A percentile compares a stretch with the other conserved stretches of the same genome.
Evolutionary conservation across 2,113 vertebrate species (phyloP).

Genomic region (Bufo bufo): DNA sequence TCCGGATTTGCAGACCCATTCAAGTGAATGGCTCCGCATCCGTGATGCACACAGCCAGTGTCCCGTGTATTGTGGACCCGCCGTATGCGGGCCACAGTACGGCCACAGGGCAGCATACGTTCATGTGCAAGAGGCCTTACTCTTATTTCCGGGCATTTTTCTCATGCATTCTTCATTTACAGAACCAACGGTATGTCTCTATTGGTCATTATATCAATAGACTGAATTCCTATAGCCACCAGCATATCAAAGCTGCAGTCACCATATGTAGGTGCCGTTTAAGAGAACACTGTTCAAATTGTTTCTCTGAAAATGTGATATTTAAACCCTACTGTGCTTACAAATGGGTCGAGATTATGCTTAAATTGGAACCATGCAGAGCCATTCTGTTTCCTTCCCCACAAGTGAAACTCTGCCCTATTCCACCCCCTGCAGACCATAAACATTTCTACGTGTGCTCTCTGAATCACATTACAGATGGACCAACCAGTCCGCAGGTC

Average conservation of each 20-base stretch:
- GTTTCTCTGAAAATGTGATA: constrained; percentile 18
- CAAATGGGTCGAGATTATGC: not conserved
- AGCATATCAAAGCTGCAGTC: not conserved
- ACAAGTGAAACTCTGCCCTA: not conserved
- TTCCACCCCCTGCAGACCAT: not conserved
- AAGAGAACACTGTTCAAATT: not conserved
- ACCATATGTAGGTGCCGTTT: not conserved
- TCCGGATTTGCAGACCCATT: too few species aligned
- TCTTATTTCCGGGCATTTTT: too few species aligned
- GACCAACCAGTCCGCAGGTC: not conserved
- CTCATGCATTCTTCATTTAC: not conserved
- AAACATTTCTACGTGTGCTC: not conserved
- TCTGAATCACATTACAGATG: not conserved
- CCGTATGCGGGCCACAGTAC: too few species aligned
- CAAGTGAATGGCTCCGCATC: too few species aligned
- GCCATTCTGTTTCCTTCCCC: not conserved
- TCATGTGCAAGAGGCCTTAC: too few species aligned
- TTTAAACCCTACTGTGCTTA: constrained; percentile 10
- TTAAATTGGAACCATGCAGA: constrained; percentile 11
- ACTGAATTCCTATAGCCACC: not conserved
- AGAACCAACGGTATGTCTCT: not conserved
- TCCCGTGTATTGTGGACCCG: too few species aligned
- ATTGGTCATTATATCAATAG: not conserved
- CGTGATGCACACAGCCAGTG: too few species aligned
- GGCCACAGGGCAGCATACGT: too few species aligned